phyloP scores from a whole-genome alignment of 2,888 invertebrate genomes.

The Eilema depressum region DNA sequence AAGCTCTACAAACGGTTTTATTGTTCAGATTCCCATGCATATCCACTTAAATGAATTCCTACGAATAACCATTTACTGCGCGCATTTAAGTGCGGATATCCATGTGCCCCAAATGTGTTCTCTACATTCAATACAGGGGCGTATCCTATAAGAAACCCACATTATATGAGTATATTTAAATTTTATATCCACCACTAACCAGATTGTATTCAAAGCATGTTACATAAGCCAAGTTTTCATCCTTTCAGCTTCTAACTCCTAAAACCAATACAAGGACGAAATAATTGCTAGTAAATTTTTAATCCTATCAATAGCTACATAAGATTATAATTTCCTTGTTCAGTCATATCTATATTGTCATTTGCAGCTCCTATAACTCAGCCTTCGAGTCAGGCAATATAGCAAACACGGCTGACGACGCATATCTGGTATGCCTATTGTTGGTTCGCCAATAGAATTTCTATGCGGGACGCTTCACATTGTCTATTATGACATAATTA shows the following conservation, averaged over 20 bases:
- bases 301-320: not conserved
- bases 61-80: not conserved
- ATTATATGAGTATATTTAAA: not conserved
- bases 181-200: not conserved
- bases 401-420: conserved; percentile 28
- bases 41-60: not conserved
- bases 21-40: not conserved
- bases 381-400: conserved; percentile 38
- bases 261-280: not conserved
- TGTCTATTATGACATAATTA: conserved; percentile 35
- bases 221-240: not conserved
- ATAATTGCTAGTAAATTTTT: not conserved
- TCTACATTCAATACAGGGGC: not conserved
- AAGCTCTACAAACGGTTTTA: not conserved
- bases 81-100: not conserved
- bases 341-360: not conserved
- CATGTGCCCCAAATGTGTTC: not conserved
- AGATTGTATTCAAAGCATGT: not conserved
- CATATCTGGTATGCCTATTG: conserved; percentile 46
- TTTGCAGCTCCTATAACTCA: conserved; percentile 19
- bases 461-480: conserved; percentile 40
- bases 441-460: conserved; percentile 45
- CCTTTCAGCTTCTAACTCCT: not conserved
- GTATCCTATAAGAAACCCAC: not conserved
- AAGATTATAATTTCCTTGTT: not conserved